phyloP scores from a whole-genome alignment of 2,113 vertebrate species.

The Seriola rivoliana region DNA sequence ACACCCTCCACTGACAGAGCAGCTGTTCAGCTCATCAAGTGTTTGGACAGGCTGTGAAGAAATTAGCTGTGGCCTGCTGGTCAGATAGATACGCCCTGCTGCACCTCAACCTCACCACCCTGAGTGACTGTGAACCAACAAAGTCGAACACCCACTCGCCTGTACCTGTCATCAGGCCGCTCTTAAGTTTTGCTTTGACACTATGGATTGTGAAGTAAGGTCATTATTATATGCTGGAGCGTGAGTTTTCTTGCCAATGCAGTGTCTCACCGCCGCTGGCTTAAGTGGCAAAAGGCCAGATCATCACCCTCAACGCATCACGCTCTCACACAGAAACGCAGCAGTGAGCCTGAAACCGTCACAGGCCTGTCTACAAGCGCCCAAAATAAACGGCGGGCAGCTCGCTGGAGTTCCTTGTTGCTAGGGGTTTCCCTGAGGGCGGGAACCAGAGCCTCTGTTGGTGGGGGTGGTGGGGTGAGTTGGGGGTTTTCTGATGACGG shows the following conservation, averaged over 20 bases:
- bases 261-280: constrained; percentile 12
- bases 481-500: constrained; percentile 78
- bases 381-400: constrained; percentile 75
- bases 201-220: background rate
- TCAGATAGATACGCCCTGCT: constrained; percentile 30
- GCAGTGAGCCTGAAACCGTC: constrained; percentile 54
- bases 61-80: constrained; percentile 43
- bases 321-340: constrained; percentile 44
- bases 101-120: constrained; percentile 2
- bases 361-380: constrained; percentile 57
- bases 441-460: constrained; percentile 58
- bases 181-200: background rate
- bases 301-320: background rate
- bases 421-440: constrained; percentile 83
- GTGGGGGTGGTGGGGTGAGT: constrained; percentile 50
- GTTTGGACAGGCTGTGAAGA: constrained; percentile 62
- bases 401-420: constrained; percentile 81
- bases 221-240: background rate
- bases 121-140: background rate
- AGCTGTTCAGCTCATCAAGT: constrained; percentile 76
- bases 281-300: background rate
- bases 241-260: background rate
- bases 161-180: background rate
- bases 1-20: constrained; percentile 42
- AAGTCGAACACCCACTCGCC: background rate